Evolutionary conservation across 2,888 invertebrate genomes (phyloP), one percentile per base, ranked within the genome.

Genomic region (Nineta flava): DNA sequence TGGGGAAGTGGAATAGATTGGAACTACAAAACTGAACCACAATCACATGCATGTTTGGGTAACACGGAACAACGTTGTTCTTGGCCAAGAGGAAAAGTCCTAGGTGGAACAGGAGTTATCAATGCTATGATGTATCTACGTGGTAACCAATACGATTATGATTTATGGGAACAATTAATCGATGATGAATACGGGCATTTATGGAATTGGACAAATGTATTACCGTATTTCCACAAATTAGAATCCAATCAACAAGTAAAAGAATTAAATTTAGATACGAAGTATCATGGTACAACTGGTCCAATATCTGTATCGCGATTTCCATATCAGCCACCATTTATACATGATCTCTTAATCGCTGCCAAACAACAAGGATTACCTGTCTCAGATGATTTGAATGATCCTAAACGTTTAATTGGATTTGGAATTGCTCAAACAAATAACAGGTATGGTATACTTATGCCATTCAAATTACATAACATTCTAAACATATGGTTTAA

Each of bases 101-200:
- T 73, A 59, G 87, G 87, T 5, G 87, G 87, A 0, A 76, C 75
- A 55, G 75, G 79, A 44, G 80, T 79, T 0, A 75, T 82, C 49
- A 86, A 88, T 60, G 87, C 87, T 1, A 88, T 87, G 87, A 85
- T 83, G 78, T 87, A 87, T 63, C 79, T 82, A 64, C 71, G 87
- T 17, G 87, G 87, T 0, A 79, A 82, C 56, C 73, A 80, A 0
- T 73, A 70, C 1, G 87, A 87, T 66, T 87, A 81, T 65, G 79
- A 87, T 59, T 72, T 75, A 7, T 87, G 87, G 87, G 83, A 74
- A 2, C 26, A 26, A 6, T 26, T 26, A 6, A 26, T 26, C 7
- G 26, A 26, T 3, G 70, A 70, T 10, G 73, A 77, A 52, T 87
- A 86, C 1, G 85, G 84, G 35, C 60, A 65, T 0, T 84, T 83